Base-by-base conservation (phyloP, 2,797 vertebrate genomes). In the Chelon labrosus region DNA sequence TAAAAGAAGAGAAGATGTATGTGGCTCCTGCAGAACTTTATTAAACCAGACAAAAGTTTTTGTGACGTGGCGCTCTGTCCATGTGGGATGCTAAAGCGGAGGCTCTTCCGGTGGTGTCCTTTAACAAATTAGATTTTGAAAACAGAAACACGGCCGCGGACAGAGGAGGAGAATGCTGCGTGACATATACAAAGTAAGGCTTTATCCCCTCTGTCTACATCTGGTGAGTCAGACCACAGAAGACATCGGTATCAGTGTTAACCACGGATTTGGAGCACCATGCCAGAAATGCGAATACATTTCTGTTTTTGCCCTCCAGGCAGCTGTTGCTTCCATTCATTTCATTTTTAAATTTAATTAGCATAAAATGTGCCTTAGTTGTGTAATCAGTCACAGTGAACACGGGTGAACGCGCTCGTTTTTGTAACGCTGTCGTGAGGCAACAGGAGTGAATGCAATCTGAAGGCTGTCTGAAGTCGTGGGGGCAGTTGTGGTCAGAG, bases 271-370 rank as follows among this genome's bases (percentile, higher is more conserved):
- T 31, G 25, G 7, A 53, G 16, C 3, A 9, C 6, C 14, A 17
- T 7, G 51, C 44, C 11, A 7, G 4, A n/a, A 41, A 61, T 20
- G 35, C 38, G 39, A 49, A 46, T 41, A 19, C 19, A 42, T 17
- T 16, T 64, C 14, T 56, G 10, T 56, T 19, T 9, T 17, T 8
- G 16, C 46, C 54, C 14, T 19, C 53, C 20, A 20, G 22, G 31
- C n/a, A 42, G 13, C 17, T n/a, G 8, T 54, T 56, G 31, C 56
- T 66, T 72, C 51, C 17, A 50, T 17, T 56, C 38, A 6, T 22
- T 69, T 69, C n/a, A 20, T 17, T 53, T 17, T 19, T 46, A 51
- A 14, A 46, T 56, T 51, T 61, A 57, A 65, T 38, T 20, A 65
- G 44, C n/a, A 38, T 19, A 1, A 67, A 56, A 53, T 31, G 44